Evolutionary conservation across 2,888 invertebrate species (phyloP).

Genomic region (Stegana nigrithorax): DNA sequence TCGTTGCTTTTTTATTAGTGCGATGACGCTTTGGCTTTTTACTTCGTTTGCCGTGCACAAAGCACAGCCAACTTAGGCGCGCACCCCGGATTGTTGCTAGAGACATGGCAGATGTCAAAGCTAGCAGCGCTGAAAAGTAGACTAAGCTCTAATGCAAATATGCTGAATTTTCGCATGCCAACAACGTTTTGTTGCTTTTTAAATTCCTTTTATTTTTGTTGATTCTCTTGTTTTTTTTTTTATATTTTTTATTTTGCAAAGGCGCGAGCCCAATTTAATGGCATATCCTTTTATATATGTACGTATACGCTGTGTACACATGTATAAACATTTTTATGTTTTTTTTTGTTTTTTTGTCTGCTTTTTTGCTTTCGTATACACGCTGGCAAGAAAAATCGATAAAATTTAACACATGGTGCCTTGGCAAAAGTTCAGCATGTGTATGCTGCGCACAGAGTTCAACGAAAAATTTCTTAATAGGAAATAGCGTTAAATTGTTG

Average conservation of each 20-base stretch:
- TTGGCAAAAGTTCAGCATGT: slow-evolving; percentile 8
- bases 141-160: slow-evolving; percentile 4
- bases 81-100: no score
- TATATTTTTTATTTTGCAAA: no score
- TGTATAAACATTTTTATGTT: neutral
- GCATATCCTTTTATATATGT: no score
- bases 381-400: slow-evolving; percentile 4
- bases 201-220: neutral
- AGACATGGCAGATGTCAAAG: no score
- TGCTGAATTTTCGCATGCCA: neutral
- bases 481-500: slow-evolving; percentile 54
- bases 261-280: no score
- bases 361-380: neutral
- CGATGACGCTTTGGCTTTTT: no score
- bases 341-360: neutral
- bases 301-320: no score
- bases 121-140: slow-evolving; percentile 2
- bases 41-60: no score
- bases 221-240: neutral
- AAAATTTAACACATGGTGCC: neutral
- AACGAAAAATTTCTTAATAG: slow-evolving; percentile 55
- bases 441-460: neutral
- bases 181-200: slow-evolving; percentile 7
- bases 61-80: no score
- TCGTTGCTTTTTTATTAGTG: no score